phyloP scores from a whole-genome alignment of 2,113 vertebrate genomes.

The Spizaetus ornatus region DNA sequence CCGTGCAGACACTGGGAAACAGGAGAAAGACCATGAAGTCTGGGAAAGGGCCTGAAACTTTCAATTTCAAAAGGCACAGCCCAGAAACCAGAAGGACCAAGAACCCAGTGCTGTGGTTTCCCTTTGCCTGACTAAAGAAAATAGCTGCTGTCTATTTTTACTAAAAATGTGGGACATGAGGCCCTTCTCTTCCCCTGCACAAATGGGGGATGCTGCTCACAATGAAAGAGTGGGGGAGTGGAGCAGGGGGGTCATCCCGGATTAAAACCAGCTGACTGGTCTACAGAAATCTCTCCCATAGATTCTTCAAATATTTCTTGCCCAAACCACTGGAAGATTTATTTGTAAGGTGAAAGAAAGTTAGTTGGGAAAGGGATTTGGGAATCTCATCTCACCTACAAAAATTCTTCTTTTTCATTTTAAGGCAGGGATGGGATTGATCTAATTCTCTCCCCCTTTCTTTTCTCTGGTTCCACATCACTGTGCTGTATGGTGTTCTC shows the following conservation, averaged over 20 bases:
- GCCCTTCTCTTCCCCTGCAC: slow-evolving; percentile 21
- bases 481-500: background rate
- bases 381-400: background rate
- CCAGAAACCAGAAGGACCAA: slow-evolving; percentile 34
- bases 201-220: slow-evolving; percentile 4
- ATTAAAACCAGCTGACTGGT: slow-evolving; percentile 39
- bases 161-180: slow-evolving; percentile 31
- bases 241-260: background rate
- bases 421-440: background rate
- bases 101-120: slow-evolving; percentile 43
- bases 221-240: background rate
- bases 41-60: background rate
- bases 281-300: background rate
- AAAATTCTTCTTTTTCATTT: background rate
- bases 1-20: background rate
- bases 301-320: slow-evolving; percentile 44
- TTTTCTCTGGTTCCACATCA: background rate
- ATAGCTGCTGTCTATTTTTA: slow-evolving; percentile 45
- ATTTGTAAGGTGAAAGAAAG: background rate
- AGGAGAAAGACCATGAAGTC: background rate
- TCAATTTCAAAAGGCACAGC: slow-evolving; percentile 34
- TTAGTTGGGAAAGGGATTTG: background rate
- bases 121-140: slow-evolving; percentile 18
- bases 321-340: background rate
- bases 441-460: background rate